Evolutionary conservation across 2,888 invertebrate species (phyloP), one percentile per base, ranked within the genome.

Genomic region (Scaeva pyrastri): DNA sequence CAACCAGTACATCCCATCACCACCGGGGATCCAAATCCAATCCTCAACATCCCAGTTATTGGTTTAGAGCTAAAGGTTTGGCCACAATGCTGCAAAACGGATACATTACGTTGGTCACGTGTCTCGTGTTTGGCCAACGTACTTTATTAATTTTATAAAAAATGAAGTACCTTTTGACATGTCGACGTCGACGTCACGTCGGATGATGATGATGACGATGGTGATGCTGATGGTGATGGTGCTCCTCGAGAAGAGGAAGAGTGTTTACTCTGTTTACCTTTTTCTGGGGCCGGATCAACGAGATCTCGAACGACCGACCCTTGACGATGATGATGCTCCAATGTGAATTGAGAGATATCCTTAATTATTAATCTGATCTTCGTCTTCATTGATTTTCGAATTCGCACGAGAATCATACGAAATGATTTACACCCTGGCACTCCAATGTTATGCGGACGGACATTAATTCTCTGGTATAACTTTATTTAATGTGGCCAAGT

Each of bases 61-160:
- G 88, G 88, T 87, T 86, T 87, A 87, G 86, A 87, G 81, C 70
- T 58, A 55, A 83, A 88, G 73, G 76, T 66, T n/a, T 86, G 86
- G 87, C 77, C 89, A 88, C 89, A 88, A 85, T 79, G 87, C 83
- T 79, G 87, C 83, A 91, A 90, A 91, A 90, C 90, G 92, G 92
- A 92, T 92, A 92, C 92, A 92, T 92, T 92, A 91, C 92, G 89
- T 88, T 88, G 88, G 90, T 88, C 92, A 92, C 92, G 92, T 92
- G 92, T 88, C 85, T 87, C 88, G 89, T 91, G 89, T 90, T 90
- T 90, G 91, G 89, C 88, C 89, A 89, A 77, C 85, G 89, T 88
- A 90, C 91, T 91, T 92, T 91, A 92, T 92, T 92, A 92, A 91
- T 90, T 91, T 91, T 88, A 90, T 91, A 91, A 91, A 91, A 91